phyloP scores from a whole-genome alignment of 2,113 vertebrate species.

The Benitochromis conjunctus region DNA sequence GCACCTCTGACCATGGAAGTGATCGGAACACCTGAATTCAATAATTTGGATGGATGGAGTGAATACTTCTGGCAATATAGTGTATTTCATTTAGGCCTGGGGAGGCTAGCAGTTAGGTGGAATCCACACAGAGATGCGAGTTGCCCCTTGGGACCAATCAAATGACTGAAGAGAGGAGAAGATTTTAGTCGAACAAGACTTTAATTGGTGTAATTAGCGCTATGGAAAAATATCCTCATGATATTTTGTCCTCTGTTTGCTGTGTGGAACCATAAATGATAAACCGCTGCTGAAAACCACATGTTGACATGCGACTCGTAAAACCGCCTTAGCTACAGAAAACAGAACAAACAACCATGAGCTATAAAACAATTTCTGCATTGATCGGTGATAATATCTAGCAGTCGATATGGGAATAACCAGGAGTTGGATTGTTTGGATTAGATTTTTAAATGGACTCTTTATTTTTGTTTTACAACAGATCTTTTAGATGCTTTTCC shows the following conservation, averaged over 20 bases:
- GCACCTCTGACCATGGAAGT: rapidly evolving
- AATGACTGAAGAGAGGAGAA: neutral
- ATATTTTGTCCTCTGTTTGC: neutral
- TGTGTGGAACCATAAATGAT: neutral
- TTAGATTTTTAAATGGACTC: neutral
- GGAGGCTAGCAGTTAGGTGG: neutral
- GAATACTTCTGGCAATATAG: neutral
- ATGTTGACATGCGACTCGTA: neutral
- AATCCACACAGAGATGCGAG: neutral
- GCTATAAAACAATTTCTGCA: neutral
- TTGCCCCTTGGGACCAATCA: neutral
- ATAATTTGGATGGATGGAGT: neutral
- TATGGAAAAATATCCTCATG: neutral
- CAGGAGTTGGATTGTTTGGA: neutral
- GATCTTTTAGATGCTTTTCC: neutral
- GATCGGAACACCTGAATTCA: neutral
- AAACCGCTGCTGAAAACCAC: neutral
- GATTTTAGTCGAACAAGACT: neutral
- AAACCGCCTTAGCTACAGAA: neutral
- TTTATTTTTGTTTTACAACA: neutral
- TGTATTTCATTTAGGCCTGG: neutral
- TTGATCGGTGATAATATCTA: neutral
- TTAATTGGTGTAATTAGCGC: neutral
- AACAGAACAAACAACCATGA: neutral
- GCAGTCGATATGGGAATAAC: neutral